A percentile compares a stretch with the other conserved stretches of the same genome.
These are phyloP conservation scores for Mimumesa dahlbomi DNA, from an alignment of 2,888 invertebrate species.

Conservation along the genomic window DNA sequence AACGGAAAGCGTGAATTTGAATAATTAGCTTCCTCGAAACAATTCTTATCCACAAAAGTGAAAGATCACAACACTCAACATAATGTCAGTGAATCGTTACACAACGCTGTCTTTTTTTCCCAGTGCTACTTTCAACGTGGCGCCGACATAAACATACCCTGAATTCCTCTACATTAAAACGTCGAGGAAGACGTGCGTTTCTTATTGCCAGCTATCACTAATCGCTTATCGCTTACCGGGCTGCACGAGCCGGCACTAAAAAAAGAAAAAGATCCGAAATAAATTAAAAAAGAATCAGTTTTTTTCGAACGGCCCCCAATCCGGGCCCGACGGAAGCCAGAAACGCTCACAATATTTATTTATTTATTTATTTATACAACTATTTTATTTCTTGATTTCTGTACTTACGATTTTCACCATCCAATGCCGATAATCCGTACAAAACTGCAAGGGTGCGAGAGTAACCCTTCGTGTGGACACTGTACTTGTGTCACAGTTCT, in stretches of 20 bases:
- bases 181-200: constrained; percentile 52
- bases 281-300: constrained; percentile 12
- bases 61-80: too few relatives aligned
- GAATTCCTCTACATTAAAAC: constrained; percentile 37
- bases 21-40: too few relatives aligned
- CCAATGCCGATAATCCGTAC: constrained; percentile 43
- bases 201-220: constrained; percentile 47
- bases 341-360: constrained; percentile 34
- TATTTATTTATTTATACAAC: constrained; percentile 52
- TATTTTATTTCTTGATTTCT: constrained; percentile 46
- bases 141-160: constrained; percentile 50
- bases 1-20: too few relatives aligned
- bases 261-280: not conserved
- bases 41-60: too few relatives aligned
- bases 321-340: not conserved
- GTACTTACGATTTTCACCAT: constrained; percentile 27
- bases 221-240: constrained; percentile 56
- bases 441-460: constrained; percentile 23
- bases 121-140: constrained; percentile 36
- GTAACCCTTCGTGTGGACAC: constrained; percentile 17
- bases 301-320: constrained; percentile 6
- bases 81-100: constrained; percentile 5
- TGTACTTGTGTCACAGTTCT: constrained; percentile 21
- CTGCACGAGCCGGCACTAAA: constrained; percentile 48
- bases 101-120: constrained; percentile 13